Percentiles rank a stretch among this genome's conserved stretches.
Conservation (phyloP, 2,888 invertebrate species). For the Diplolepis rosae region DNA sequence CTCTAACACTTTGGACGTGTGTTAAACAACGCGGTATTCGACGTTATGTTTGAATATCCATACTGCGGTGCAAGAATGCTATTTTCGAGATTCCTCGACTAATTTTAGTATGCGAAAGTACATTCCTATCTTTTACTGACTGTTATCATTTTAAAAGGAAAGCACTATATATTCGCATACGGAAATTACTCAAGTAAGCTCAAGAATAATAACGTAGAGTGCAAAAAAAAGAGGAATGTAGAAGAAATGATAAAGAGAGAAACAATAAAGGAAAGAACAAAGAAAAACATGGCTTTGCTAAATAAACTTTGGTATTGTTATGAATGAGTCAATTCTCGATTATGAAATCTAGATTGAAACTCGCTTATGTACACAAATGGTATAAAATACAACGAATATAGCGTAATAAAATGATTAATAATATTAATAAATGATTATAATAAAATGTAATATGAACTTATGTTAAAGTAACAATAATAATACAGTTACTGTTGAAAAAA, state of each 20-base stretch:
- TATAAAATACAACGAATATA: slow-evolving; percentile 57
- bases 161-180: no score
- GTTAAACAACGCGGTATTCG: background rate
- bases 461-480: slow-evolving; percentile 34
- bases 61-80: background rate
- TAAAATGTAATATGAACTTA: slow-evolving; percentile 20
- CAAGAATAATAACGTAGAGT: background rate
- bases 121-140: no score
- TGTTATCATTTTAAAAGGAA: no score
- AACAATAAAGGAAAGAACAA: slow-evolving; percentile 48
- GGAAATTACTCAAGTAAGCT: background rate
- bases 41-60: background rate
- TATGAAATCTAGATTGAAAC: slow-evolving; percentile 44
- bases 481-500: slow-evolving; percentile 38
- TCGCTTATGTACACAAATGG: slow-evolving; percentile 49
- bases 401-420: slow-evolving; percentile 47
- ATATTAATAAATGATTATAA: slow-evolving; percentile 41
- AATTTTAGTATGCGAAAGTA: no score
- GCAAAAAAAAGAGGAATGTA: background rate
- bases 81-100: no score
- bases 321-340: slow-evolving; percentile 61
- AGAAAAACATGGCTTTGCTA: slow-evolving; percentile 59
- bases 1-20: slow-evolving; percentile 36
- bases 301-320: slow-evolving; percentile 73
- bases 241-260: slow-evolving; percentile 50